A percentile compares a stretch with the other conserved stretches of the same genome.
phyloP scores from a whole-genome alignment of 1,140 invertebrate genomes.

The Hyles euphorbiae region DNA sequence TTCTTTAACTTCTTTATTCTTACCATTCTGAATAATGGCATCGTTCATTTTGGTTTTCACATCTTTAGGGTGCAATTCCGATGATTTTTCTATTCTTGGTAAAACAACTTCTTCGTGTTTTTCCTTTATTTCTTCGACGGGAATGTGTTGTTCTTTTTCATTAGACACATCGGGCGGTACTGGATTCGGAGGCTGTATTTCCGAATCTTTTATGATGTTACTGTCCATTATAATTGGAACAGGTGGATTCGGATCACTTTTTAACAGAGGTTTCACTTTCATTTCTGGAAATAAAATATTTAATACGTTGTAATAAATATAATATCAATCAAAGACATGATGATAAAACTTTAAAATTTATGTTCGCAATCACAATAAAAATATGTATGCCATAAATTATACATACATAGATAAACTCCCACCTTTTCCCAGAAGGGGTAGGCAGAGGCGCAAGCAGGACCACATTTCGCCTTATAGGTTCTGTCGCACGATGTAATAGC shows the following conservation, averaged over 20 bases:
- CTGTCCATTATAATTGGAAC: conserved; percentile 25
- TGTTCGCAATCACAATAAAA: too few species aligned
- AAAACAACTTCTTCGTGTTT: conserved; percentile 5
- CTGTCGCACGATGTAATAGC: too few species aligned
- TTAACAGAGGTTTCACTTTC: conserved; percentile 23
- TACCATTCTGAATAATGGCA: conserved; percentile 36
- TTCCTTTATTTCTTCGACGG: conserved; percentile 20
- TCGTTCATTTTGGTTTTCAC: conserved; percentile 43
- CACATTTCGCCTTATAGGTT: too few species aligned
- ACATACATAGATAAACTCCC: too few species aligned
- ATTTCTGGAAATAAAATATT: conserved; percentile 9
- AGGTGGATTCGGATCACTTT: conserved; percentile 9
- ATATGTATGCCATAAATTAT: too few species aligned
- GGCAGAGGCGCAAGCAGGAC: too few species aligned
- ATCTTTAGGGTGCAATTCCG: conserved; percentile 47
- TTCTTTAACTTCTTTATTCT: conserved; percentile 21
- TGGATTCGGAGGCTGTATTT: conserved; percentile 67
- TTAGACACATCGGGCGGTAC: conserved; percentile 57
- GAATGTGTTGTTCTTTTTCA: conserved; percentile 29
- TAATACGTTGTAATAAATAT: neutral
- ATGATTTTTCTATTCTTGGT: conserved; percentile 23
- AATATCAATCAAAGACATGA: neutral
- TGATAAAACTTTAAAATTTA: neutral
- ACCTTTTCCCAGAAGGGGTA: too few species aligned
- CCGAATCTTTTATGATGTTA: conserved; percentile 52